Percentiles rank a stretch among this genome's conserved stretches.
Conservation (phyloP, 2,888 invertebrate genomes). For the Volucella inflata region DNA sequence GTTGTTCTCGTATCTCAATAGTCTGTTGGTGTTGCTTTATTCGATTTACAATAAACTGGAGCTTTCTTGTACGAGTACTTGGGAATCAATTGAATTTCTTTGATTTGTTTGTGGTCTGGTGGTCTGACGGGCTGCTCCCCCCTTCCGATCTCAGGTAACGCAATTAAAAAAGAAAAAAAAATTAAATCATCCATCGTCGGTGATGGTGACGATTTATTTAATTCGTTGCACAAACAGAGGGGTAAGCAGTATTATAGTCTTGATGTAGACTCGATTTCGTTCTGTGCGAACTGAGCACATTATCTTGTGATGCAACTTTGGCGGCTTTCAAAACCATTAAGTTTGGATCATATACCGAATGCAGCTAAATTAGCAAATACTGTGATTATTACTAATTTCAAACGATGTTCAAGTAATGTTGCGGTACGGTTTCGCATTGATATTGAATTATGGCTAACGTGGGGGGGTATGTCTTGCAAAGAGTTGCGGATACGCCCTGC, state of each 20-base stretch:
- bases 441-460: background rate
- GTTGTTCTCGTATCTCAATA: constrained; percentile 12
- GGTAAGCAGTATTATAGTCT: background rate
- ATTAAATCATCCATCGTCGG: background rate
- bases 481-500: no score
- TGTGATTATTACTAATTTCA: constrained; percentile 48
- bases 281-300: background rate
- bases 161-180: constrained; percentile 54
- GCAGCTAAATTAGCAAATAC: constrained; percentile 44
- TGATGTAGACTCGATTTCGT: constrained; percentile 29
- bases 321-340: constrained; percentile 55
- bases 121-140: constrained; percentile 24
- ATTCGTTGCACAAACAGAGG: background rate
- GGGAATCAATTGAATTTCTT: constrained; percentile 46
- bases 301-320: constrained; percentile 48
- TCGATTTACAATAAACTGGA: no score
- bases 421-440: constrained; percentile 38
- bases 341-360: constrained; percentile 47
- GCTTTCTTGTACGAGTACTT: no score
- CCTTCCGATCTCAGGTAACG: constrained; percentile 35
- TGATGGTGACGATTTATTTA: constrained; percentile 26
- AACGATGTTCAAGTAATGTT: constrained; percentile 51
- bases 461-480: no score
- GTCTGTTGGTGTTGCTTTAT: background rate
- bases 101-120: constrained; percentile 58